phyloP scores from a whole-genome alignment of 2,113 vertebrate species.

The Pterophyllum scalare region DNA sequence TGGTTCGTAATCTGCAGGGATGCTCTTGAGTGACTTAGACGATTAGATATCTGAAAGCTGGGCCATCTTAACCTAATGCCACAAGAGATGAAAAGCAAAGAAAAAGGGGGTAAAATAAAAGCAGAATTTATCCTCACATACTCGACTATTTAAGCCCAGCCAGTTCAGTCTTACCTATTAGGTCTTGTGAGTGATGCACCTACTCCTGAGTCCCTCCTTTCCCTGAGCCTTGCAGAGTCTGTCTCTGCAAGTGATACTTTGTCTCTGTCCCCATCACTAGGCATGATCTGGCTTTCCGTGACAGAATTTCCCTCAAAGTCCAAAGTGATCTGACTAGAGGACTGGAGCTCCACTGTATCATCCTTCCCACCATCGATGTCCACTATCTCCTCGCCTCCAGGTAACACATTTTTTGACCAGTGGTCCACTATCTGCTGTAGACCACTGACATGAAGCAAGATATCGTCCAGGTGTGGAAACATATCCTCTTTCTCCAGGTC shows the following conservation, averaged over 20 bases:
- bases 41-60: constrained; percentile 93
- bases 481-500: constrained; percentile 93
- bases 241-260: constrained; percentile 88
- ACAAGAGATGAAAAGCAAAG: constrained; percentile 4
- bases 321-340: constrained; percentile 85
- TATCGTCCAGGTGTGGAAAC: constrained; percentile 92
- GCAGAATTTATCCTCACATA: neutral
- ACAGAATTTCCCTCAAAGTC: constrained; percentile 93
- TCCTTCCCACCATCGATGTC: constrained; percentile 69
- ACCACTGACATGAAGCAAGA: constrained; percentile 92
- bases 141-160: neutral
- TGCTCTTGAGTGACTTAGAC: constrained; percentile 85
- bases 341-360: constrained; percentile 64
- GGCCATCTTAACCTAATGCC: constrained; percentile 88
- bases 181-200: constrained; percentile 95
- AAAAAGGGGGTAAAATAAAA: neutral
- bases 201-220: constrained; percentile 95
- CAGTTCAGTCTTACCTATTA: constrained; percentile 84
- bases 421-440: constrained; percentile 91
- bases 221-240: constrained; percentile 85
- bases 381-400: constrained; percentile 76
- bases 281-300: constrained; percentile 87
- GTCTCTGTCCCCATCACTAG: constrained; percentile 89
- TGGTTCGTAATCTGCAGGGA: constrained; percentile 93
- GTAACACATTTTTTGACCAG: constrained; percentile 90